Base-by-base conservation (phyloP, 2,797 vertebrate genomes). In the Philypnodon macrostomus region DNA sequence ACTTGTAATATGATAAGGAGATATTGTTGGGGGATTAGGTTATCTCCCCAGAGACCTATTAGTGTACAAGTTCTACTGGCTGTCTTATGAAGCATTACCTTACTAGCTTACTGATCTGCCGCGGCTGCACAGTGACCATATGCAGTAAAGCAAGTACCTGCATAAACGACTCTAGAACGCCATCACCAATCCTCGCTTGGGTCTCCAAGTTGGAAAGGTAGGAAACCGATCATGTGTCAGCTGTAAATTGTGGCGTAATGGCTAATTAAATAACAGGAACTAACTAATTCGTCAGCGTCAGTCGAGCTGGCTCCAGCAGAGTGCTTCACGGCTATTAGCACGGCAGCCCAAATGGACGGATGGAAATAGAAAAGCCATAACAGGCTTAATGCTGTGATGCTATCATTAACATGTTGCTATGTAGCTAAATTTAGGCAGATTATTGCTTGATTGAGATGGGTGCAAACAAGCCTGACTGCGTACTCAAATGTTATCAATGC, bases 11-110 rank as follows among this genome's bases (percentile, higher is more conserved):
- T 84, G 84, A 88, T 84, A 83, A 88, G 73, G 57, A 83, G 77
- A 87, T 87, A 87, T 85, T 86, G 86, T 87, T 86, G 78, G 70
- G 69, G 85, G 87, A 89, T 89, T 86, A 89, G 68, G 78, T 73
- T 85, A 85, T 87, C 85, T 86, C 76, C 58, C 75, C 36, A 24
- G 79, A 81, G 81, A 89, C 88, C 81, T 85, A 84, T 85, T 81
- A 86, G 74, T 63, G 76, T 76, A 75, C 85, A 81, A 85, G 21
- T 79, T 75, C 58, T 63, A 53, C 73, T 73, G 70, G 63, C 70
- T 79, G 72, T 77, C 74, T 79, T 76, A 66, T 80, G 73, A 85
- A 83, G 80, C 82, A 85, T 84, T 81, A 84, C 72, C 73, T 82
- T 67, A 71, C 58, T 64, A 60, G 73, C 71, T 81, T 67, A 79